A percentile compares a stretch with the other conserved stretches of the same genome.
Evolutionary conservation across 2,888 invertebrate genomes (phyloP).

Genomic region (Fissipunctia ypsillon): DNA sequence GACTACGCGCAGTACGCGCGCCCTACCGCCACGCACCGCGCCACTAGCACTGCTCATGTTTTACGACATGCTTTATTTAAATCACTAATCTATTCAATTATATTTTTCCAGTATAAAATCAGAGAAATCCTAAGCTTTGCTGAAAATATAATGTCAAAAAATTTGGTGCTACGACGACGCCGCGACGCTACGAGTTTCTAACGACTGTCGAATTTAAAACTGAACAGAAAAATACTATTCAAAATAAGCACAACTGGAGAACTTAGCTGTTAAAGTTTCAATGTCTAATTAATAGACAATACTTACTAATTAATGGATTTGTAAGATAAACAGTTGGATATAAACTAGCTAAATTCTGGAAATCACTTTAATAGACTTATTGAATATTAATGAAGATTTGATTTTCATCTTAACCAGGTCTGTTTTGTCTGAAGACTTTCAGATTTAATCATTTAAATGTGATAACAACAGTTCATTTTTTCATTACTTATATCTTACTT

Average conservation of each 20-base stretch:
- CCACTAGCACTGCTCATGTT: conserved; percentile 42
- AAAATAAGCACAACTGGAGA: neutral
- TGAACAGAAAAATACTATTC: neutral
- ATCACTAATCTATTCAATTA: conserved; percentile 22
- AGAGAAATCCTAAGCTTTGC: neutral
- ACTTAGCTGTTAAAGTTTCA: neutral
- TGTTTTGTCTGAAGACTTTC: conserved; percentile 31
- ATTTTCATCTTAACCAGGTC: conserved; percentile 45
- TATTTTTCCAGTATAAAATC: neutral
- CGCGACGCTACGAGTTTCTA: neutral
- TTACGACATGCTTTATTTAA: conserved; percentile 19
- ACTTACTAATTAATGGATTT: neutral
- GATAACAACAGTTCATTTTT: conserved; percentile 14
- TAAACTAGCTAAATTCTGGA: neutral
- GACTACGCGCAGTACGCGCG: too few species aligned
- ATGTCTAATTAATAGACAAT: too few species aligned
- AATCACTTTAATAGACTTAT: conserved; percentile 9
- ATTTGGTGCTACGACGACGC: neutral
- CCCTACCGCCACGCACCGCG: conserved; percentile 70
- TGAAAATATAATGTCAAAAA: neutral
- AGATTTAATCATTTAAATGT: conserved; percentile 33
- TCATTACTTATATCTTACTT: conserved; percentile 13
- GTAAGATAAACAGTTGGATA: neutral
- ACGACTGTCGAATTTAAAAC: neutral
- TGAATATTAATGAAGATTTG: conserved; percentile 49